A percentile compares a stretch with the other conserved stretches of the same genome.
These are phyloP conservation scores for Colistium nudipinnis DNA, from an alignment of 2,113 vertebrate species.

Conservation along the genomic window DNA sequence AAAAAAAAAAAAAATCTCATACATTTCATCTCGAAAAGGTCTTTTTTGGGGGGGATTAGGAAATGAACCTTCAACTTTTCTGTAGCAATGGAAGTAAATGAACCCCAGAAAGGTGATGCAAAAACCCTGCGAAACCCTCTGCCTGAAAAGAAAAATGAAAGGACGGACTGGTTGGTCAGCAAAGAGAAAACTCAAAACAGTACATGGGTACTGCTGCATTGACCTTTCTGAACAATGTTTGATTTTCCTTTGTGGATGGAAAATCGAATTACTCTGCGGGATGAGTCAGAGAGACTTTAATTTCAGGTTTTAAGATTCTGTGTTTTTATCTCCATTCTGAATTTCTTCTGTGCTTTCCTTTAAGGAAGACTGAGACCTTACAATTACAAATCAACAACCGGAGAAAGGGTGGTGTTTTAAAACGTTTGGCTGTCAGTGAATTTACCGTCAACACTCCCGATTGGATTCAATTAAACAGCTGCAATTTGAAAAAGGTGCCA, in stretches of 20 bases:
- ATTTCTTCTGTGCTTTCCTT: background rate
- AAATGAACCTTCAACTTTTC: background rate
- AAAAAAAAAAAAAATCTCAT: background rate
- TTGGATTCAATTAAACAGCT: conserved; percentile 56
- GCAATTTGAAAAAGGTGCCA: conserved; percentile 68
- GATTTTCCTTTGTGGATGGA: too few species aligned
- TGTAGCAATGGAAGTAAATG: background rate
- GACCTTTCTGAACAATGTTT: background rate
- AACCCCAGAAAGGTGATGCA: background rate
- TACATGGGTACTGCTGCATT: background rate
- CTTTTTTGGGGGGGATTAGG: background rate
- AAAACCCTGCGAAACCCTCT: background rate
- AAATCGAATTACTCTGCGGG: background rate
- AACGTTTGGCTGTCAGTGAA: background rate
- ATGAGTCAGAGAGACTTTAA: background rate
- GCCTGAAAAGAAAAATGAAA: background rate
- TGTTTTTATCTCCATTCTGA: too few species aligned
- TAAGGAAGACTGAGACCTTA: too few species aligned
- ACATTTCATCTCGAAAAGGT: background rate
- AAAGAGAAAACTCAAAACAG: background rate
- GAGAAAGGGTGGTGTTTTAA: background rate
- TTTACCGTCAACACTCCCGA: conserved; percentile 62
- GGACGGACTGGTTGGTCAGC: background rate
- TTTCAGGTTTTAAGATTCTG: background rate
- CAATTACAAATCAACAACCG: background rate